phyloP scores from a whole-genome alignment of 1,140 invertebrate genomes.

The Cryptotermes secundus region DNA sequence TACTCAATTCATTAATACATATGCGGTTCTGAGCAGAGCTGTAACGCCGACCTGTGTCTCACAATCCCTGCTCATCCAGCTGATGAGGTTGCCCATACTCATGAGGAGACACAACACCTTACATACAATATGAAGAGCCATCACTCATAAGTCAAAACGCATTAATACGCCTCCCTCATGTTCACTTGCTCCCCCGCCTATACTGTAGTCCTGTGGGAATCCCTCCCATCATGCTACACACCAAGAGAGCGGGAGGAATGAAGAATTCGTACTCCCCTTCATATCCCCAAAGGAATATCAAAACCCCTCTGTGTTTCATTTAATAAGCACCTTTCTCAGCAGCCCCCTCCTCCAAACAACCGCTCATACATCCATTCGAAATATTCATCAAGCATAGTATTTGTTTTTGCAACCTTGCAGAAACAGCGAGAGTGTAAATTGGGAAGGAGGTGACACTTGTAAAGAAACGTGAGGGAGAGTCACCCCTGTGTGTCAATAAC shows the following conservation, averaged over 20 bases:
- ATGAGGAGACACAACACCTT: not conserved
- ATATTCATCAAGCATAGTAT: conserved; percentile 10
- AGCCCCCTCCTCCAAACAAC: no score
- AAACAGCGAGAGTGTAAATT: not conserved
- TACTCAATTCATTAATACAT: no score
- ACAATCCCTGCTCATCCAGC: no score
- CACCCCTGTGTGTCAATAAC: not conserved
- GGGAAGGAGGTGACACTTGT: conserved; percentile 10
- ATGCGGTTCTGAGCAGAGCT: no score
- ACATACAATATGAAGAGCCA: not conserved
- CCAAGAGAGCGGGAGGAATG: not conserved
- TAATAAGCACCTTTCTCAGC: conserved; percentile 24
- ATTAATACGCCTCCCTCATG: not conserved
- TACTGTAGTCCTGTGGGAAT: not conserved
- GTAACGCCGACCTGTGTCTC: no score
- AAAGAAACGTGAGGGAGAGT: not conserved
- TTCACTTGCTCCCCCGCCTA: conserved; percentile 1
- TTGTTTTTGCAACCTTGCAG: conserved; percentile 24
- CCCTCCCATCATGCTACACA: not conserved
- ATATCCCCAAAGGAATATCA: not conserved
- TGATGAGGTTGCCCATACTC: not conserved
- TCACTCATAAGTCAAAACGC: conserved; percentile 22
- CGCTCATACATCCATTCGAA: not conserved
- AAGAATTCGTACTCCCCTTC: not conserved
- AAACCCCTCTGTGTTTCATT: conserved; percentile 25